phyloP scores from a whole-genome alignment of 2,113 vertebrate species.

The Diphyllodes magnificus region DNA sequence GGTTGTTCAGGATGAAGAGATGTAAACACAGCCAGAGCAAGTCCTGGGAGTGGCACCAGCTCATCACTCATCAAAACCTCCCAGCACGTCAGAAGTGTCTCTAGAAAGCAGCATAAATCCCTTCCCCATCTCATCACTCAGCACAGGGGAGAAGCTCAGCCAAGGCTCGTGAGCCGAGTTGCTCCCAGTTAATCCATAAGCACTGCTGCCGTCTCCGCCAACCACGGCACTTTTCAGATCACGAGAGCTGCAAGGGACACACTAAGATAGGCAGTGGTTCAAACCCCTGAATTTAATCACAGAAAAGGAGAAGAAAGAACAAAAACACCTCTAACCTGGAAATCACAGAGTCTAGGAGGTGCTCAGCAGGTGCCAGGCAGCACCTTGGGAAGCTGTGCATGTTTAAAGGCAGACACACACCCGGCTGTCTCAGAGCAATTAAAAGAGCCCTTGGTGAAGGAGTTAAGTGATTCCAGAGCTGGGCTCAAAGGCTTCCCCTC shows the following conservation, averaged over 20 bases:
- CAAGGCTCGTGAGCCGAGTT: background rate
- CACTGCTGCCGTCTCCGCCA: background rate
- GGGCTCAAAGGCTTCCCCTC: background rate
- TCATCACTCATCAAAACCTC: background rate
- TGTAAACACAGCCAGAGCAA: background rate
- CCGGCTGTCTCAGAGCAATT: background rate
- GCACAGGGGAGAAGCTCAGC: background rate
- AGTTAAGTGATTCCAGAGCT: background rate
- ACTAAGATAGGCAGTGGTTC: background rate
- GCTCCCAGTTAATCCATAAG: background rate
- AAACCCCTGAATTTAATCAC: background rate
- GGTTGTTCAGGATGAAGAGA: background rate
- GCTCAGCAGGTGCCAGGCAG: background rate
- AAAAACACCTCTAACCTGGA: background rate
- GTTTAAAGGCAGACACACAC: background rate
- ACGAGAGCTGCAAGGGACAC: background rate
- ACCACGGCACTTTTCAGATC: background rate
- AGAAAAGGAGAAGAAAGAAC: background rate
- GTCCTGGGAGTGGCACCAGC: background rate
- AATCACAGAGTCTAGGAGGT: fast-evolving
- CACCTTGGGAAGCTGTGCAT: fast-evolving
- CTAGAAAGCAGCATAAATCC: background rate
- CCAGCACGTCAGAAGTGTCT: background rate
- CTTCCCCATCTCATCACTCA: background rate
- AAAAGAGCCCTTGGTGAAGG: background rate